Evolutionary conservation across 64 coral and sea anemone species (phyloP), one percentile per base, ranked within the genome.

Genomic region (Exaiptasia diaphana): DNA sequence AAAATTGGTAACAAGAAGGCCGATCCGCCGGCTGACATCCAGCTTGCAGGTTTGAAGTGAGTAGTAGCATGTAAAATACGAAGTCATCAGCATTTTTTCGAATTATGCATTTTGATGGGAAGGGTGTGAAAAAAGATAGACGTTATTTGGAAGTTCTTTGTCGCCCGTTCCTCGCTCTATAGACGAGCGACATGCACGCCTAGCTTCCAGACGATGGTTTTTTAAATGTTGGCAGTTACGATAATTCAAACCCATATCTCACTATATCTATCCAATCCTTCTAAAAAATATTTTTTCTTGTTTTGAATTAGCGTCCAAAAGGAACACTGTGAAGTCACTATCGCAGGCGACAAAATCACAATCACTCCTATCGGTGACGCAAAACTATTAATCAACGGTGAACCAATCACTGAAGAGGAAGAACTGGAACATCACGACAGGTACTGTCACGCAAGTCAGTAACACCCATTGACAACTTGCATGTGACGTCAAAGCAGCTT

Each of bases 1-100:
- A 87, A 78, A 62, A 38, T 97, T 91, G 93, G 93, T 12, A 97
- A 87, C 79, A 87, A 87, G 74, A 97, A 97, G 43, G 88, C 88
- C 4, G 93, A 97, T 42, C 83, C 93, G 29, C 36, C 83, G 10
- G 80, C 89, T 67, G 93, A 97, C 8, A 97, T 97, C 37, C 75
- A 67, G 27, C 76, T 97, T 2, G 37, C 63, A 52, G 93, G 93
- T 21, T 58, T 97, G 12, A 97, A 91, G 93, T 97, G 38, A 91
- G 93, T 83, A 31, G 10, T 13, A 52, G n/a, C 2, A 42, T 74
- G 1, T 20, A 30, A 1, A 31, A 33, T 64, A 64, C 59, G 26
- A 31, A 28, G 14, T 18, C 13, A 31, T 33, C 8, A 37, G 35
- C 23, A 20, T 18, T n/a, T 38, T 32, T n/a, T n/a, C n/a, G n/a